A percentile compares a stretch with the other conserved stretches of the same genome.
These are phyloP conservation scores for Pterocles gutturalis DNA, from an alignment of 2,113 vertebrate species.

Conservation along the genomic window DNA sequence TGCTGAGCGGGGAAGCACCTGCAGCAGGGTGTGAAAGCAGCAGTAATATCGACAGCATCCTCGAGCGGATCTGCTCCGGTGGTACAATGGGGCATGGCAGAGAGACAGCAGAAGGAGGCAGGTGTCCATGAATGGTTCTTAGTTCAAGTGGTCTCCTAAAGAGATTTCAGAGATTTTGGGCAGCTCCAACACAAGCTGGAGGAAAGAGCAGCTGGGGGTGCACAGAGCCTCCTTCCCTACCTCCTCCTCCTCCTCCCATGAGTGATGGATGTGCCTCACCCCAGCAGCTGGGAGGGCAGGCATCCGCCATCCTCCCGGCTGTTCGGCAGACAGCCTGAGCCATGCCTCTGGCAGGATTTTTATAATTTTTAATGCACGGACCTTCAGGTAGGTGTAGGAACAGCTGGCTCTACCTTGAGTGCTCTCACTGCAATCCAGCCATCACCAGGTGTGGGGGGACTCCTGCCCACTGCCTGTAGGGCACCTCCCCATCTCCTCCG, in stretches of 20 bases:
- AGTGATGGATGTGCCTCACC: neutral
- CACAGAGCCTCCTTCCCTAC: neutral
- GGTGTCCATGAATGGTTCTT: neutral
- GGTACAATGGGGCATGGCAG: neutral
- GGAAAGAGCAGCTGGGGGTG: neutral
- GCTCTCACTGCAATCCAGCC: neutral
- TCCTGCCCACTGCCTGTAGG: neutral
- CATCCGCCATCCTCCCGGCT: neutral
- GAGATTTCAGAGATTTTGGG: neutral
- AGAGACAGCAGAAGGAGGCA: neutral
- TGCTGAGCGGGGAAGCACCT: constrained; percentile 27
- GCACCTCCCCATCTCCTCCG: neutral
- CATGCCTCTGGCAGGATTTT: neutral
- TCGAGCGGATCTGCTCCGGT: neutral
- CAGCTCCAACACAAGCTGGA: neutral
- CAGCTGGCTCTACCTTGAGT: neutral
- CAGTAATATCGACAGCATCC: neutral
- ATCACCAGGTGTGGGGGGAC: rapidly evolving
- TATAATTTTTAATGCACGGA: neutral
- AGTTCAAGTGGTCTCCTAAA: neutral
- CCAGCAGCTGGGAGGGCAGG: neutral
- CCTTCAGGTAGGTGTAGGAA: neutral
- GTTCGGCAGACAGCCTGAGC: neutral
- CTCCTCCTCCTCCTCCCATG: neutral
- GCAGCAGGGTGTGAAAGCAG: constrained; percentile 12